Base-by-base conservation (phyloP, 1,140 invertebrate genomes). In the Formica selysi region DNA sequence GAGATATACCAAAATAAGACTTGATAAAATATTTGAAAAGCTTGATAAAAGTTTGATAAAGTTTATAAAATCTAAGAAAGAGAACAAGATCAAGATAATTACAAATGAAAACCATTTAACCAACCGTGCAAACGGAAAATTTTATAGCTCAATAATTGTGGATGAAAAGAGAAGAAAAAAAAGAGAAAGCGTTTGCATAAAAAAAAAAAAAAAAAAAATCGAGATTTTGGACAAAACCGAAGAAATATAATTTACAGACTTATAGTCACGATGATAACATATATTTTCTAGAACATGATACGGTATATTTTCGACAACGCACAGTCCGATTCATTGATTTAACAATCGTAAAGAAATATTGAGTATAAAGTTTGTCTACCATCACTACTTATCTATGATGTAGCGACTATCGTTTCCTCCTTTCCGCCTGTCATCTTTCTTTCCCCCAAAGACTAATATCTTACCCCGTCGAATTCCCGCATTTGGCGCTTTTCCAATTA, bases 401-500 rank as follows among this genome's bases (percentile, higher is more conserved):
- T 48, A 7, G 48, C 68, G 13, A 48, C 22, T 22, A 32, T 13
- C 7, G 16, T 38, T 59, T 51, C 32, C 11, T 13, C 48, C 3
- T 2, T 7, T 29, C 76, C 32, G 10, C 44, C 59, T 61, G 38
- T 68, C 22, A 4, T 22, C 29, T 86, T 41, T 62, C 44, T 70
- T 44, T 22, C 54, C 57, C 22, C 80, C 19, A 13, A 51, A 61
- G n/a, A 86, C 83, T 84, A 89, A 89, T 86, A 86, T 88, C 62
- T 91, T 81, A 29, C n/a, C 41, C 65, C 22, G 29, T 26, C 5
- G 36, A 26, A 74, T 86, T 44, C 41, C 51, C 54, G 65, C 78
- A 65, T 87, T 89, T 89, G 87, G 87, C 90, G 76, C 44, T 92
- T 88, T 91, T 91, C 91, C 91, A 92, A 92, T 92, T 91, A 91